A percentile compares a stretch with the other conserved stretches of the same genome.
Evolutionary conservation across 2,113 vertebrate species (phyloP).

Genomic region (Anseranas semipalmata): DNA sequence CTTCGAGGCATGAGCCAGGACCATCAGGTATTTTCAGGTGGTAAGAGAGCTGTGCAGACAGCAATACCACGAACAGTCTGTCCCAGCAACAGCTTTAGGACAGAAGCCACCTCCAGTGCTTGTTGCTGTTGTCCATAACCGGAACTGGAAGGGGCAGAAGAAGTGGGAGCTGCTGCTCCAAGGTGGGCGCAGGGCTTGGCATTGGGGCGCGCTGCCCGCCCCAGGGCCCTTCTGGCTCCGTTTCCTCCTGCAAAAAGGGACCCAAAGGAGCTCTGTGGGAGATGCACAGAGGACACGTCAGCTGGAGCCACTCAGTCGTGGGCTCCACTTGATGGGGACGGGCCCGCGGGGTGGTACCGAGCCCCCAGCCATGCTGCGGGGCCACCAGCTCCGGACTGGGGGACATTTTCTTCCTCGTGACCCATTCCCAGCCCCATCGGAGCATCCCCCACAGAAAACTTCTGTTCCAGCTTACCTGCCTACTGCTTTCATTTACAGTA

Average conservation of each 20-base stretch:
- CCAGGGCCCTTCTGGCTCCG: not conserved
- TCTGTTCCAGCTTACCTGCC: not conserved
- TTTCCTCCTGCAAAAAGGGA: not conserved
- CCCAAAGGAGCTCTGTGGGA: not conserved
- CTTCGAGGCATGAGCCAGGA: not conserved
- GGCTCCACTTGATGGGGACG: not conserved
- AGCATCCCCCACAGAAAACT: not conserved
- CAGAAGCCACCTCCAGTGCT: not conserved
- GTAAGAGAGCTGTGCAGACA: not conserved
- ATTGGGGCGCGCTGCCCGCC: not conserved
- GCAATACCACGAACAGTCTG: not conserved
- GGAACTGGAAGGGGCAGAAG: not conserved
- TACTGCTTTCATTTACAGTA: not conserved
- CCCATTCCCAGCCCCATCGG: not conserved
- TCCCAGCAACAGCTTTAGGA: not conserved
- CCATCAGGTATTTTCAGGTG: not conserved
- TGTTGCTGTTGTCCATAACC: constrained; percentile 10
- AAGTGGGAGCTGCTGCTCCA: not conserved
- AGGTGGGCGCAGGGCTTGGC: not conserved
- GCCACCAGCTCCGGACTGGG: not conserved
- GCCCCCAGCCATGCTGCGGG: not conserved
- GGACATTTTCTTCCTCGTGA: not conserved
- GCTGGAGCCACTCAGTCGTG: not conserved
- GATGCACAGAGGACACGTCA: fast-evolving
- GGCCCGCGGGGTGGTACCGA: fast-evolving